Percentiles rank a stretch among this genome's conserved stretches.
These are phyloP conservation scores for Drosophila sucinea DNA, from an alignment of 1,140 invertebrate species.

Conservation along the genomic window DNA sequence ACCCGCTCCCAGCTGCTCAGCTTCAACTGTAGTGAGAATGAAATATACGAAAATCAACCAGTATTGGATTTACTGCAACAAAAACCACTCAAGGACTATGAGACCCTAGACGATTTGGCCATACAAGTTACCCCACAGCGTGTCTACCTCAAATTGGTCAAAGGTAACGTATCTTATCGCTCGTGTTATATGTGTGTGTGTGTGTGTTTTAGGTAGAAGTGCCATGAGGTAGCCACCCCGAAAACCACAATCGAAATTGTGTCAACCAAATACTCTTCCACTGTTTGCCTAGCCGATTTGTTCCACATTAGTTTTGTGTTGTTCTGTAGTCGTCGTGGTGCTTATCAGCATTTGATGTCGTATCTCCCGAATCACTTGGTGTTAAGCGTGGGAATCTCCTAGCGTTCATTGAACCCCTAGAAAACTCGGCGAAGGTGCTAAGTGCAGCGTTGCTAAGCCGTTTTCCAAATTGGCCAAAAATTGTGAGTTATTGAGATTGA, in stretches of 20 bases:
- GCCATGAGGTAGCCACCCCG: background rate
- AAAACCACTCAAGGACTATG: conserved; percentile 81
- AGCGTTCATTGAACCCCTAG: conserved; percentile 44
- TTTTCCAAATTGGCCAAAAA: background rate
- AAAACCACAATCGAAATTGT: conserved; percentile 39
- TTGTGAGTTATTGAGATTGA: background rate
- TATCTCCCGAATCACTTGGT: conserved; percentile 26
- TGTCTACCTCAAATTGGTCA: conserved; percentile 84
- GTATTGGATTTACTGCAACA: conserved; percentile 63
- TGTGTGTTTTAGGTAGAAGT: background rate
- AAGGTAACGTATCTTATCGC: conserved; percentile 66
- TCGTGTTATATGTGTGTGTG: conserved; percentile 3
- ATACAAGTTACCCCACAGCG: conserved; percentile 86
- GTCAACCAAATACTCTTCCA: conserved; percentile 26
- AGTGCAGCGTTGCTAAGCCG: background rate
- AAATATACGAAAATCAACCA: conserved; percentile 73
- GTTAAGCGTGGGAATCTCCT: conserved; percentile 42
- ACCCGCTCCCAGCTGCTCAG: conserved; percentile 48
- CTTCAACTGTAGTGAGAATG: conserved; percentile 55
- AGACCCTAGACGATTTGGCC: conserved; percentile 79
- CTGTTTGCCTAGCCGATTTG: conserved; percentile 68
- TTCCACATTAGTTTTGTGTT: conserved; percentile 55
- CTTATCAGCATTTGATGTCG: conserved; percentile 52
- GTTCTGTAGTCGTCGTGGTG: conserved; percentile 28
- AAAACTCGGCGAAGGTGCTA: conserved; percentile 1